These are phyloP conservation scores for Acinonyx jubatus DNA, from an alignment of 2,113 vertebrate genomes.

Conservation along the genomic window DNA sequence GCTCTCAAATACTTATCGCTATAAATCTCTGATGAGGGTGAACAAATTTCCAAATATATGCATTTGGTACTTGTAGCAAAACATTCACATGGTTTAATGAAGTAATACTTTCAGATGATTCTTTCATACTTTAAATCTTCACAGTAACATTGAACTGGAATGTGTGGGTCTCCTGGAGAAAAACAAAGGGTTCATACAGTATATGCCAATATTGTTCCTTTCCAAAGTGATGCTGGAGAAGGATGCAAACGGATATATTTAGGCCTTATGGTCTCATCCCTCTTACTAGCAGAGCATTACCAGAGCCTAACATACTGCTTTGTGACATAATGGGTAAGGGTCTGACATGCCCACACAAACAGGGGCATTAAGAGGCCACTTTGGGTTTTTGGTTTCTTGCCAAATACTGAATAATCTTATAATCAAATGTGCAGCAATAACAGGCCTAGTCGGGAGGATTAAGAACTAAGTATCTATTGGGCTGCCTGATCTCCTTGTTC, in stretches of 20 bases:
- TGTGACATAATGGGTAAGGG: slow-evolving; percentile 15
- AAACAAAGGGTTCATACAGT: background rate
- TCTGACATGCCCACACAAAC: slow-evolving; percentile 23
- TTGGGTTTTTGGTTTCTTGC: slow-evolving; percentile 64
- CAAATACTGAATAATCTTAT: slow-evolving; percentile 76
- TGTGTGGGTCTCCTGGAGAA: background rate
- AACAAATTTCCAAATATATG: background rate
- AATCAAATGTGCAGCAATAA: slow-evolving; percentile 76
- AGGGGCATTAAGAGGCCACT: slow-evolving; percentile 10
- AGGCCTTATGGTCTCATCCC: background rate
- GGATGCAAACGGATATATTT: background rate
- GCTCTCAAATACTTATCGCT: background rate
- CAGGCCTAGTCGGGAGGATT: slow-evolving; percentile 67
- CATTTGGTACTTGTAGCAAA: background rate
- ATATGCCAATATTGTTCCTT: background rate
- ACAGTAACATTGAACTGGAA: background rate
- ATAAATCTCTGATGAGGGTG: background rate
- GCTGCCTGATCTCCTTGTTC: slow-evolving; percentile 75
- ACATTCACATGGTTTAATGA: background rate
- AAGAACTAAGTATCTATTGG: slow-evolving; percentile 72
- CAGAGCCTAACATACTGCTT: background rate
- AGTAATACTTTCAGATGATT: background rate
- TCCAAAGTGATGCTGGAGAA: background rate
- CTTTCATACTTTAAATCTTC: slow-evolving; percentile 10
- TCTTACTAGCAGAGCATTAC: slow-evolving; percentile 18